Percentiles rank a stretch among this genome's conserved stretches.
phyloP scores from a whole-genome alignment of 2,888 invertebrate species.

The Danaus chrysippus region DNA sequence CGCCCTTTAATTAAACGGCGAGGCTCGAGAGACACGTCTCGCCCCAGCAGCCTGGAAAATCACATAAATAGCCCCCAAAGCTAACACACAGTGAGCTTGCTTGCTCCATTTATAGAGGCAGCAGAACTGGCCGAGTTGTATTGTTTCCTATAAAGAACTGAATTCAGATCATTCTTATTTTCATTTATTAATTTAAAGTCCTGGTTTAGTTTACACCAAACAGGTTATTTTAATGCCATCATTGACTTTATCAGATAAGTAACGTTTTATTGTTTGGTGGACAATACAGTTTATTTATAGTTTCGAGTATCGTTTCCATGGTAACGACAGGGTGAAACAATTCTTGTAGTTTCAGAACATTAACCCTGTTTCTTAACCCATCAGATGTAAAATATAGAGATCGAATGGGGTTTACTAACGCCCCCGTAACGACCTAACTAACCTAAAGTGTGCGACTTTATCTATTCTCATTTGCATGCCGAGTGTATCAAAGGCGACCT shows the following conservation, averaged over 20 bases:
- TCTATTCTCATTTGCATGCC: slow-evolving; percentile 73
- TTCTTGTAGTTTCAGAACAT: slow-evolving; percentile 67
- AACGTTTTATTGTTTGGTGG: slow-evolving; percentile 14
- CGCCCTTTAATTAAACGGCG: slow-evolving; percentile 79
- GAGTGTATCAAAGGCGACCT: slow-evolving; percentile 69
- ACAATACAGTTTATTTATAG: background rate
- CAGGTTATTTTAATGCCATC: too few relatives aligned
- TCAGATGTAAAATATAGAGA: slow-evolving; percentile 69
- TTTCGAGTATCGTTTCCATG: slow-evolving; percentile 42
- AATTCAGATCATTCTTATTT: background rate
- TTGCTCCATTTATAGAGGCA: slow-evolving; percentile 8
- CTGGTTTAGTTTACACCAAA: background rate
- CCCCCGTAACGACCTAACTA: slow-evolving; percentile 55
- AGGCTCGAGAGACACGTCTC: slow-evolving; percentile 75
- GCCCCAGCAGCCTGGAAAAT: slow-evolving; percentile 70
- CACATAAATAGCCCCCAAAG: slow-evolving; percentile 72
- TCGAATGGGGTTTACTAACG: slow-evolving; percentile 61
- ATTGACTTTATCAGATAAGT: slow-evolving; percentile 10
- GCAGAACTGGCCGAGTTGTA: slow-evolving; percentile 14
- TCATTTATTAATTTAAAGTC: background rate
- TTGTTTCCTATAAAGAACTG: background rate
- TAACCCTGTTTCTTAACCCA: slow-evolving; percentile 71
- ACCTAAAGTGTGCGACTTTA: slow-evolving; percentile 73
- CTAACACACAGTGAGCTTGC: slow-evolving; percentile 46
- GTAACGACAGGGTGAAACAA: slow-evolving; percentile 65